phyloP scores from a whole-genome alignment of 2,113 vertebrate genomes.

The cattle (Bos taurus) region ARS-UCD2.0 NC_037344.1:6502501-6503000 shows the following conservation, averaged over 20 bases:
- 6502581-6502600: background rate
- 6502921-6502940: background rate
- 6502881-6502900: background rate
- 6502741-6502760: background rate
- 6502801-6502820: background rate
- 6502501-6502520: background rate
- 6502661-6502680: background rate
- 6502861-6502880: background rate
- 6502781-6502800: background rate
- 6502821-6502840: background rate
- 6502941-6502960: background rate
- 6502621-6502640: background rate
- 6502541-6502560: background rate
- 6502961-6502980: background rate
- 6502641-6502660: background rate
- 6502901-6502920: background rate
- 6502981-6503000: background rate
- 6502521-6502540: background rate
- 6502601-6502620: background rate
- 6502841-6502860: background rate
- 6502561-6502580: background rate
- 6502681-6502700: background rate
- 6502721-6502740: background rate
- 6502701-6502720: background rate
- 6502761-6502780: background rate